Evolutionary conservation across 2,113 vertebrate species (phyloP).

Genomic region (Phodopus roborovskii): DNA sequence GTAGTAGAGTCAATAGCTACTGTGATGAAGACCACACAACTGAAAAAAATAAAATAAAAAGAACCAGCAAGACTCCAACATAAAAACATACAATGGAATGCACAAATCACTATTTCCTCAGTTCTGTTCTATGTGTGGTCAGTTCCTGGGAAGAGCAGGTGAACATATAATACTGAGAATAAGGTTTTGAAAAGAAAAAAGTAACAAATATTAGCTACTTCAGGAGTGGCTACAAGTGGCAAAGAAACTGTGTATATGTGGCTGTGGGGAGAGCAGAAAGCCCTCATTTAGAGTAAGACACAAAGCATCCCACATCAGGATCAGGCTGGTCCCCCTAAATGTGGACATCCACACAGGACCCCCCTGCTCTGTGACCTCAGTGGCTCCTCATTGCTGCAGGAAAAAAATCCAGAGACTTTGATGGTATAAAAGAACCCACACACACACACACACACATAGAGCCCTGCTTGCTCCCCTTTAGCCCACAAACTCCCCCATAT

Average conservation of each 20-base stretch:
- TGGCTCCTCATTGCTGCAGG: neutral
- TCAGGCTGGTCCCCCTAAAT: neutral
- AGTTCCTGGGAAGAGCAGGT: neutral
- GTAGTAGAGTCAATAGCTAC: neutral
- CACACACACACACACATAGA: no score
- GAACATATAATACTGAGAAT: neutral
- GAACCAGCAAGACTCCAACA: neutral
- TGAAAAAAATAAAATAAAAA: constrained; percentile 31
- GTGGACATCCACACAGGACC: neutral
- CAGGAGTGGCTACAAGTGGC: no score
- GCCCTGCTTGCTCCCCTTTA: neutral
- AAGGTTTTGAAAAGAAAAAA: neutral
- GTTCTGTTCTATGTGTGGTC: neutral
- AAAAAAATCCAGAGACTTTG: neutral
- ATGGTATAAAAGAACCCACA: neutral
- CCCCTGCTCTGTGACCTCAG: neutral
- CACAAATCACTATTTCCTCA: neutral
- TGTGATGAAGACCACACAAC: neutral
- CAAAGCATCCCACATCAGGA: neutral
- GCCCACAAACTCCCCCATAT: neutral
- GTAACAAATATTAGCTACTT: neutral
- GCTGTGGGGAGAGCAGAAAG: neutral
- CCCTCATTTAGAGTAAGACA: neutral
- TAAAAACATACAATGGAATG: neutral
- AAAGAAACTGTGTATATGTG: neutral